Base-by-base conservation (phyloP, 2,888 invertebrate species). In the Drosophila hawaiiensis region DNA sequence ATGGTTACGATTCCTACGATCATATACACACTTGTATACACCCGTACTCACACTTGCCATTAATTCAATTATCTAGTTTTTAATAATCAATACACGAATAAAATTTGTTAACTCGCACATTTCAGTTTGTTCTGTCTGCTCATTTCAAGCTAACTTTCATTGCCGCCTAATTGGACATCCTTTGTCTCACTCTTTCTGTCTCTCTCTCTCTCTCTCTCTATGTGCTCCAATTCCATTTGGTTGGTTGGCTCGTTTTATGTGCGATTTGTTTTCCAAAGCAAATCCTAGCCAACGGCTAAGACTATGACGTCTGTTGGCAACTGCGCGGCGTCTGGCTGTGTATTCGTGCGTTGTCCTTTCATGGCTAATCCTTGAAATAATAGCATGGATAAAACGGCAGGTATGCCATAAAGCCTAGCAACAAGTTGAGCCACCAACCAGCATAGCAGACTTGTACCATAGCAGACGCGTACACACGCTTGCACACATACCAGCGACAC, bases 301-400 rank as follows among this genome's bases (percentile, higher is more conserved):
- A 56, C 66, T 55, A 50, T 41, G 43, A 49, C 68, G 50, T 19
- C 50, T 54, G 43, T 28, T 12, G 29, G n/a, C 22, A 28, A 19
- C 33, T 33, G 35, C n/a, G 35, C 35, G 22, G 81, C 52, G 74
- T 65, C 82, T 73, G 78, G 55, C 62, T 71, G 78, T 65, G 79
- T 84, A 80, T 67, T 60, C 80, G 78, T 76, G 81, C 81, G 89
- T 75, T 76, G 78, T 78, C 78, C 88, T 76, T 82, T 89, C 78
- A 68, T 78, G 87, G 84, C 72, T 91, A 91, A 87, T 91, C 88
- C 91, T 78, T 79, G 90, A 91, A 87, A 91, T 88, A 88, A 88
- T 88, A 91, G 91, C 90, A 73, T 70, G 88, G 90, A 89, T 91
- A 89, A 81, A 87, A 53, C 68, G 78, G 75, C 65, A 76, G 89